A percentile compares a stretch with the other conserved stretches of the same genome.
phyloP scores from a whole-genome alignment of 2,888 invertebrate genomes.

The Ferdinandea cuprea region DNA sequence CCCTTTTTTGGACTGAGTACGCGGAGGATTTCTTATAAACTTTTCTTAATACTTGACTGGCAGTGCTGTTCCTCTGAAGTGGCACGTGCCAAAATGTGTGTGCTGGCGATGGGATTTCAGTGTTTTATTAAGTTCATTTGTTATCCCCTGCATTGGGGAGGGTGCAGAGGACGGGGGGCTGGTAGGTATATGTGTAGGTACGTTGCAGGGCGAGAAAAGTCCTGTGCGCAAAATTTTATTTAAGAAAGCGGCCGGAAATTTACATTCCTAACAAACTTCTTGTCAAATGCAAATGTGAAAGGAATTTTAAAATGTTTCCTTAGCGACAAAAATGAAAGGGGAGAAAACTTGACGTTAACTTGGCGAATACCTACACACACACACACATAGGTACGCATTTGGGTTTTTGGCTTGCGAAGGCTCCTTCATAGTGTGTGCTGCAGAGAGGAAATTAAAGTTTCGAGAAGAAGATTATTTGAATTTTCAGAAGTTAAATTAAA shows the following conservation, averaged over 20 bases:
- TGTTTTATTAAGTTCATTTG: conserved; percentile 56
- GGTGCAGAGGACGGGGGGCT: neutral
- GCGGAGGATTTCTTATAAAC: neutral
- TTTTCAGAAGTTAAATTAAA: conserved; percentile 49
- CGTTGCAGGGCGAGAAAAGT: neutral
- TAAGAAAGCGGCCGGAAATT: conserved; percentile 64
- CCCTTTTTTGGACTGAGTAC: neutral
- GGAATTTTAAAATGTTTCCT: conserved; percentile 55
- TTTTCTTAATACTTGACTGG: neutral
- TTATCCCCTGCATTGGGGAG: neutral
- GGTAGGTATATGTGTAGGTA: neutral
- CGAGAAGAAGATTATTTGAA: conserved; percentile 47
- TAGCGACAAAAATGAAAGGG: neutral
- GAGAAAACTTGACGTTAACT: neutral
- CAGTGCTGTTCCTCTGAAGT: neutral
- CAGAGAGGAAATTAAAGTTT: conserved; percentile 47
- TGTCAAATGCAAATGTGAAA: conserved; percentile 63
- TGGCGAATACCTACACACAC: too few relatives aligned
- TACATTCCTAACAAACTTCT: conserved; percentile 69
- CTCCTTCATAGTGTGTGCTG: neutral
- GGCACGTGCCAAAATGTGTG: conserved; percentile 41
- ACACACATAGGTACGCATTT: too few relatives aligned
- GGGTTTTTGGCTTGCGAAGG: conserved; percentile 1
- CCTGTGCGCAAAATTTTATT: conserved; percentile 37
- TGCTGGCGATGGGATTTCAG: conserved; percentile 5